A percentile compares a stretch with the other conserved stretches of the same genome.
phyloP scores from a whole-genome alignment of 2,888 invertebrate genomes.

The Papilio elwesi region DNA sequence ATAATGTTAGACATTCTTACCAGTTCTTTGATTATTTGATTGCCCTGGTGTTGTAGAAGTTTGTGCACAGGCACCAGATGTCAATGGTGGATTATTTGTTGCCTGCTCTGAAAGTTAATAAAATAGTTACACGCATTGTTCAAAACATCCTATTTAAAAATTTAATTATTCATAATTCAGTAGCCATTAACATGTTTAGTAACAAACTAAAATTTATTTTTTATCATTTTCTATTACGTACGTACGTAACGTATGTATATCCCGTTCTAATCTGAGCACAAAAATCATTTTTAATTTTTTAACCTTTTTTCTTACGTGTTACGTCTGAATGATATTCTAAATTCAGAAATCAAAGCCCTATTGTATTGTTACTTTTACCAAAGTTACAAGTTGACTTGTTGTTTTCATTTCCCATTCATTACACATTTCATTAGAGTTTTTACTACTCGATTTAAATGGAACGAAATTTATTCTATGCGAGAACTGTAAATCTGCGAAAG shows the following conservation, averaged over 20 bases:
- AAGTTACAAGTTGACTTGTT: too few relatives aligned
- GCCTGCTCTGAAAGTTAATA: slow-evolving; percentile 4
- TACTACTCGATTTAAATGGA: not conserved
- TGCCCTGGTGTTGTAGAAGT: slow-evolving; percentile 45
- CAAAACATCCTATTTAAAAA: not conserved
- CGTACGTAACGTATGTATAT: too few relatives aligned
- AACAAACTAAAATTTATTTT: too few relatives aligned
- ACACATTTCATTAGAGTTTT: too few relatives aligned
- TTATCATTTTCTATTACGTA: too few relatives aligned
- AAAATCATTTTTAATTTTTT: too few relatives aligned
- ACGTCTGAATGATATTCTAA: too few relatives aligned
- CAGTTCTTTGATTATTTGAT: slow-evolving; percentile 46
- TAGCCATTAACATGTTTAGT: not conserved
- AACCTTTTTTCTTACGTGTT: too few relatives aligned
- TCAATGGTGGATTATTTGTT: slow-evolving; percentile 26
- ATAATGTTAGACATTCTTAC: slow-evolving; percentile 19
- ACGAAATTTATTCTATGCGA: not conserved
- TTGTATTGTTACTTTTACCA: too few relatives aligned
- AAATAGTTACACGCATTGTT: not conserved
- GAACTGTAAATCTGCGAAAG: not conserved
- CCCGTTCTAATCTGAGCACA: too few relatives aligned
- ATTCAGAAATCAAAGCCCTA: too few relatives aligned
- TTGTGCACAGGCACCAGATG: slow-evolving; percentile 47
- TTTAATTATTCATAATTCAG: not conserved
- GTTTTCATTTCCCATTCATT: too few relatives aligned